Evolutionary conservation across 2,113 vertebrate species (phyloP).

Genomic region (Hydrolagus affinis): DNA sequence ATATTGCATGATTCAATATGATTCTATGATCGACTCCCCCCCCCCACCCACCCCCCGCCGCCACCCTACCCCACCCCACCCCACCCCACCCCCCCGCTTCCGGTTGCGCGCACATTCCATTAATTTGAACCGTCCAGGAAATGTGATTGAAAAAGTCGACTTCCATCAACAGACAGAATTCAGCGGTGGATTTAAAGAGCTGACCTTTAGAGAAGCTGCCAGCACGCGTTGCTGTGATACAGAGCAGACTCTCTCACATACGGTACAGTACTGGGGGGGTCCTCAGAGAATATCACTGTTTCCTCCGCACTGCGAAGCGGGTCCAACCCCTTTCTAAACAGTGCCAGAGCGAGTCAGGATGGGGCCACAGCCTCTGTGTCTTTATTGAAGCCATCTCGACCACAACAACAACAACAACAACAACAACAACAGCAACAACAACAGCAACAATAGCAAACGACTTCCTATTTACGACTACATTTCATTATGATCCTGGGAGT

Average conservation of each 20-base stretch:
- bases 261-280: background rate
- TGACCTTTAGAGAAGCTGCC: background rate
- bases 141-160: background rate
- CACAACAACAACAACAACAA: no score
- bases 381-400: background rate
- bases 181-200: background rate
- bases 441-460: background rate
- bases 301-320: background rate
- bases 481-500: slow-evolving; percentile 10
- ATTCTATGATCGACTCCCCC: background rate
- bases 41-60: no score
- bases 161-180: background rate
- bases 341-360: background rate
- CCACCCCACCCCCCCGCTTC: no score
- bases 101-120: background rate
- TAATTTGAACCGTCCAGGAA: background rate
- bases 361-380: background rate
- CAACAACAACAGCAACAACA: no score
- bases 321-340: background rate
- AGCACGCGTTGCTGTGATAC: background rate
- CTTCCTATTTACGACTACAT: slow-evolving; percentile 16
- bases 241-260: background rate
- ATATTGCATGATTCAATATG: background rate
- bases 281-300: background rate
- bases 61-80: no score